These are phyloP conservation scores for Apamea anceps DNA, from an alignment of 2,888 invertebrate genomes.

Conservation along the genomic window DNA sequence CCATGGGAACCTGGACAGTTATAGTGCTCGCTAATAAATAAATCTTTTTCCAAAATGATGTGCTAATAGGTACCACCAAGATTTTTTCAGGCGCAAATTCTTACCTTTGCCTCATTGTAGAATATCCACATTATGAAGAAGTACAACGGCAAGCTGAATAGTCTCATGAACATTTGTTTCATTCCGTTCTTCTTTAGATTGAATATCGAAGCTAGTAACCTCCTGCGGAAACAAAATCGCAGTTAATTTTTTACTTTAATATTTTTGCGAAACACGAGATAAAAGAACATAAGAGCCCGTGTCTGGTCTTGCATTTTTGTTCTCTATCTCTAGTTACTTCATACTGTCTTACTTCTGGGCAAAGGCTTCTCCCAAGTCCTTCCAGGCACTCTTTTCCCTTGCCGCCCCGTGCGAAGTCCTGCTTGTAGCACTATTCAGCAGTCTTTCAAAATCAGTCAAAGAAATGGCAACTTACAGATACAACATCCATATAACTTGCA, in stretches of 20 bases:
- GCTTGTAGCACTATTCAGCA: no score
- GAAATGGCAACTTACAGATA: conserved; percentile 89
- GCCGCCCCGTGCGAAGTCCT: background rate
- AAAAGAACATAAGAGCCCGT: no score
- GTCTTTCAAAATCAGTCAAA: background rate
- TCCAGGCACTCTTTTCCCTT: background rate
- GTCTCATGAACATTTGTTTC: conserved; percentile 93
- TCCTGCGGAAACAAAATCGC: conserved; percentile 88
- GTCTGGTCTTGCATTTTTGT: no score
- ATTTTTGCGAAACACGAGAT: no score
- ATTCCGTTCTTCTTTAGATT: conserved; percentile 94
- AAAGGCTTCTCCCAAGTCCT: background rate
- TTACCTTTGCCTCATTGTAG: conserved; percentile 92
- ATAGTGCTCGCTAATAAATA: background rate
- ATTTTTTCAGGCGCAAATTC: background rate
- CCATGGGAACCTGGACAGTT: no score
- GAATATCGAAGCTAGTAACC: conserved; percentile 94
- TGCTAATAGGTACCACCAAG: background rate
- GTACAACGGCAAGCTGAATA: conserved; percentile 94
- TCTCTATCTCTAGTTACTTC: background rate
- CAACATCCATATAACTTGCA: conserved; percentile 92
- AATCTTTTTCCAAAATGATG: background rate
- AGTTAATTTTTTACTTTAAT: no score
- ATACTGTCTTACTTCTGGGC: background rate
- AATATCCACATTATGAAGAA: conserved; percentile 95